phyloP scores from a whole-genome alignment of 2,888 invertebrate species.

The Hypomecis atomaria region DNA sequence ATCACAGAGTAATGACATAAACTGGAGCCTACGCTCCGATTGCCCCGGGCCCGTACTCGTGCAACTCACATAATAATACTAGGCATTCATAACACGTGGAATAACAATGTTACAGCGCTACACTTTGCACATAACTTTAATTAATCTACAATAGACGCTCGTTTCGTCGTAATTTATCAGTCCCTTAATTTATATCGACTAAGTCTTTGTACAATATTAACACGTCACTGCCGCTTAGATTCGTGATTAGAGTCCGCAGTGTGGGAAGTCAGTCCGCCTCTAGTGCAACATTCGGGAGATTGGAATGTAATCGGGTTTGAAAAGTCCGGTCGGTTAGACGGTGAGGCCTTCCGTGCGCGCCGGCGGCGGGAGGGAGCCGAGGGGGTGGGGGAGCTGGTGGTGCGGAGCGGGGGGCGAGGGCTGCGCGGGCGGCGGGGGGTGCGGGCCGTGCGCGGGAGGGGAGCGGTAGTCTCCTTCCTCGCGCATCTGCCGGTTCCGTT shows the following conservation, averaged over 20 bases:
- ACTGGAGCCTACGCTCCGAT: conserved; percentile 77
- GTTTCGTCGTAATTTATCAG: conserved; percentile 60
- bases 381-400: conserved; percentile 77
- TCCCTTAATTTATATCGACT: conserved; percentile 62
- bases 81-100: conserved; percentile 78
- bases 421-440: conserved; percentile 72
- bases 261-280: conserved; percentile 43
- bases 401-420: conserved; percentile 82
- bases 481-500: conserved; percentile 80
- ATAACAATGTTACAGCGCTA: conserved; percentile 79
- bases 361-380: conserved; percentile 86
- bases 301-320: conserved; percentile 65
- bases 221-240: conserved; percentile 55
- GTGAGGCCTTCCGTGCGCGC: conserved; percentile 90
- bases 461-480: conserved; percentile 79
- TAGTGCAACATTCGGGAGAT: conserved; percentile 44
- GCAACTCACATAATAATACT: conserved; percentile 79
- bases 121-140: conserved; percentile 62
- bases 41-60: conserved; percentile 83
- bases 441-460: conserved; percentile 70
- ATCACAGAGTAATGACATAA: conserved; percentile 84
- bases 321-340: conserved; percentile 76
- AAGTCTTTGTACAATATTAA: conserved; percentile 75
- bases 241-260: conserved; percentile 41
- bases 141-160: conserved; percentile 66